Evolutionary conservation across 2,113 vertebrate genomes (phyloP).

Genomic region (Ochotona princeps): DNA sequence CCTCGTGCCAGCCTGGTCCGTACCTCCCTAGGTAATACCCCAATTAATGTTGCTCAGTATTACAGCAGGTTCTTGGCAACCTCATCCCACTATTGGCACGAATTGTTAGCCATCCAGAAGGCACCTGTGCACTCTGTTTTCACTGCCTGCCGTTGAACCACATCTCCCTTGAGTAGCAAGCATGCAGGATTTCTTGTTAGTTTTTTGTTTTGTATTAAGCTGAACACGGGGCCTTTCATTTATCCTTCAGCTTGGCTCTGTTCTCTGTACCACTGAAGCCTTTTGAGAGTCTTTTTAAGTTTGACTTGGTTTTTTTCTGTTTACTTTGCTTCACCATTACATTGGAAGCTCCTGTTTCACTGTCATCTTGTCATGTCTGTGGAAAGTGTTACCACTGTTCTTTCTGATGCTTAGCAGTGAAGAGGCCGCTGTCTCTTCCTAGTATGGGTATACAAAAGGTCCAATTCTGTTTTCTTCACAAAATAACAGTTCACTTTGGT

Average conservation of each 20-base stretch:
- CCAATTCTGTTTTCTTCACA: slow-evolving; percentile 23
- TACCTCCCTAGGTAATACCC: slow-evolving; percentile 59
- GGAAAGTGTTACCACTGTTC: background rate
- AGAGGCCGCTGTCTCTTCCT: slow-evolving; percentile 2
- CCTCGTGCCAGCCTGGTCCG: slow-evolving; percentile 32
- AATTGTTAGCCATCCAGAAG: background rate
- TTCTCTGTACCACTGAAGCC: background rate
- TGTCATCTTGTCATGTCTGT: background rate
- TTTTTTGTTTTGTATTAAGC: slow-evolving; percentile 26
- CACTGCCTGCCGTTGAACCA: background rate
- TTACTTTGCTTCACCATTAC: slow-evolving; percentile 16
- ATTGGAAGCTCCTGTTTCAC: background rate
- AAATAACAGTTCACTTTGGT: slow-evolving; percentile 34
- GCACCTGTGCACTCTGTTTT: background rate
- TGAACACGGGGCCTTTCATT: background rate
- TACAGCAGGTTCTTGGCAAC: slow-evolving; percentile 63
- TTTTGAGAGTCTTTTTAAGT: slow-evolving; percentile 39
- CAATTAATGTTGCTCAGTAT: slow-evolving; percentile 66
- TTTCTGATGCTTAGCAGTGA: slow-evolving; percentile 17
- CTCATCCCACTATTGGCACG: background rate
- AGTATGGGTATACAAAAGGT: background rate
- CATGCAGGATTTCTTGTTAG: slow-evolving; percentile 27
- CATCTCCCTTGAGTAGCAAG: background rate
- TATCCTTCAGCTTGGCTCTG: slow-evolving; percentile 10
- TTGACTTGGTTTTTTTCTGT: background rate